Conservation (phyloP, 2,888 invertebrate genomes). For the Dicranocentrus wangi region DNA sequence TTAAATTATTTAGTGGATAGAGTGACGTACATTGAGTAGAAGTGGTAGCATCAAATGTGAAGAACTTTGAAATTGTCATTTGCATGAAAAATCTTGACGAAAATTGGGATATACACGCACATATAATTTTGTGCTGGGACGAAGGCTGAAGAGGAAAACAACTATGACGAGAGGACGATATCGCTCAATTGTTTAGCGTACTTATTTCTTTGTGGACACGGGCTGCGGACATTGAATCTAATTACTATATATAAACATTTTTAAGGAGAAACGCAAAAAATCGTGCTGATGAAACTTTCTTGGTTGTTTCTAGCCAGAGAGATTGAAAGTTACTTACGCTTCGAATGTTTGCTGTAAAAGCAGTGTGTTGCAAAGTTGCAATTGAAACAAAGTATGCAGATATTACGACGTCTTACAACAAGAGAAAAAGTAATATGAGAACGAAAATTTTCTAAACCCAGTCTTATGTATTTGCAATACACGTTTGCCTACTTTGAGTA, state of each 20-base stretch:
- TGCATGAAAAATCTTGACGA: slow-evolving; percentile 37
- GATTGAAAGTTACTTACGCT: not conserved
- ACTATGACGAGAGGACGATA: slow-evolving; percentile 17
- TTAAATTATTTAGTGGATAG: slow-evolving; percentile 10
- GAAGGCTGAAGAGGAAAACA: slow-evolving; percentile 7
- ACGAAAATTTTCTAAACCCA: not conserved
- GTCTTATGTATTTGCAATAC: not conserved
- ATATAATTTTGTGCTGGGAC: slow-evolving; percentile 14
- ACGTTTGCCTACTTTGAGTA: not conserved
- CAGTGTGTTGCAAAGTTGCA: not conserved
- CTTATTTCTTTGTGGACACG: slow-evolving; percentile 36
- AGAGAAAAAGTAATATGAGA: too few species aligned
- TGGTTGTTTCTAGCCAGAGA: not conserved
- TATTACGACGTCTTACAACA: not conserved
- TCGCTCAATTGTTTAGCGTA: not conserved
- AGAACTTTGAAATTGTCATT: slow-evolving; percentile 25
- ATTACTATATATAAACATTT: slow-evolving; percentile 23
- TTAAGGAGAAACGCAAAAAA: slow-evolving; percentile 10
- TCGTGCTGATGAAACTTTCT: slow-evolving; percentile 11
- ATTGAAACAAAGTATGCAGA: too few species aligned
- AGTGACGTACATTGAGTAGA: not conserved
- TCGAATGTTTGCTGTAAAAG: not conserved
- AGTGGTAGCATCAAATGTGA: slow-evolving; percentile 4
- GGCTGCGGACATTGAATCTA: slow-evolving; percentile 33
- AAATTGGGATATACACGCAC: slow-evolving; percentile 39